Percentiles rank a stretch among this genome's conserved stretches.
Conservation (phyloP, 2,888 invertebrate species). For the Laothoe populi region DNA sequence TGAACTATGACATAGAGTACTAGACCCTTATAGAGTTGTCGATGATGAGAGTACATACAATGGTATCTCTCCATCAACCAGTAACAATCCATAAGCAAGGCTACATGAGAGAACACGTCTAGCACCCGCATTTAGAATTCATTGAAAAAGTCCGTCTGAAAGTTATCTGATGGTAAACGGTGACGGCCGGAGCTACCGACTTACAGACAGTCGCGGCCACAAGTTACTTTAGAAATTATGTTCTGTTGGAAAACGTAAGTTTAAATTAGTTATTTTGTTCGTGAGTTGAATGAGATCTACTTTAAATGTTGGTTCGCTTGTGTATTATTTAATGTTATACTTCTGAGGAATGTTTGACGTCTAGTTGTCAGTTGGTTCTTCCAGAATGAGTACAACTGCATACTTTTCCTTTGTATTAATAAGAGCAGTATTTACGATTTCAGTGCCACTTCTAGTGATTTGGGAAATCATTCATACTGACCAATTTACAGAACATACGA, state of each 20-base stretch:
- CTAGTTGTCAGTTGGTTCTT: neutral
- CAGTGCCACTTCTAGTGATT: too few relatives aligned
- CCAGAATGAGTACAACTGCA: too few relatives aligned
- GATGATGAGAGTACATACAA: constrained; percentile 7
- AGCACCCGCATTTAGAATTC: constrained; percentile 78
- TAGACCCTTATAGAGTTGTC: constrained; percentile 10
- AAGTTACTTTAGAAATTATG: constrained; percentile 22
- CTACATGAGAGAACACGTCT: constrained; percentile 32
- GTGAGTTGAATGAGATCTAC: constrained; percentile 16
- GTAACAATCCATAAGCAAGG: constrained; percentile 39
- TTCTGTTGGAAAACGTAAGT: constrained; percentile 23
- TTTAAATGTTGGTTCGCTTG: neutral
- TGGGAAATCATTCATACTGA: too few relatives aligned
- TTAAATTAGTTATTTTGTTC: constrained; percentile 13
- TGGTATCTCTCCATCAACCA: constrained; percentile 56
- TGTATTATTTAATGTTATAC: neutral
- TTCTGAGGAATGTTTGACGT: neutral
- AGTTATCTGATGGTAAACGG: constrained; percentile 80
- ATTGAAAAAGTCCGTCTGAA: constrained; percentile 81
- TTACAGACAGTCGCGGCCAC: constrained; percentile 20
- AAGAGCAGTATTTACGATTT: too few relatives aligned
- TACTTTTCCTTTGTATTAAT: too few relatives aligned
- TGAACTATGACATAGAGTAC: too few relatives aligned
- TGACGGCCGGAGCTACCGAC: constrained; percentile 42
- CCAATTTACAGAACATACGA: too few relatives aligned